These are phyloP conservation scores for Agapetus fuscipes DNA, from an alignment of 2,888 invertebrate genomes.

Conservation along the genomic window DNA sequence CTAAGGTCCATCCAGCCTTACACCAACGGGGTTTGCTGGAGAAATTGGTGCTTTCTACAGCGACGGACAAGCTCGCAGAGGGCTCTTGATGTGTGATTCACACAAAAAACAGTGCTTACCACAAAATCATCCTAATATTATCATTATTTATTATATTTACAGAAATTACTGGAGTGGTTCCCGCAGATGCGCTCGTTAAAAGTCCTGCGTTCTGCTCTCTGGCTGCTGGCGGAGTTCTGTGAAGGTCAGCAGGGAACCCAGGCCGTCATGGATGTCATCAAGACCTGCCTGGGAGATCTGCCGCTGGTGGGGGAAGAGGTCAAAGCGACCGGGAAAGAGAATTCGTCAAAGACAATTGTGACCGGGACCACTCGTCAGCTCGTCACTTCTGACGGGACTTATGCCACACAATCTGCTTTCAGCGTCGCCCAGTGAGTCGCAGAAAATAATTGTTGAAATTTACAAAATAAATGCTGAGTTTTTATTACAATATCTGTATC, in stretches of 20 bases:
- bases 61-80: too few species aligned
- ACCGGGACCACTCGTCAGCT: constrained; percentile 48
- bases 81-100: too few species aligned
- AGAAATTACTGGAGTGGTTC: constrained; percentile 71
- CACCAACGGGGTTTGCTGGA: too few species aligned
- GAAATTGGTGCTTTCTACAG: too few species aligned
- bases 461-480: background rate
- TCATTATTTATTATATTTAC: constrained; percentile 15
- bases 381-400: constrained; percentile 98
- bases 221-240: constrained; percentile 97
- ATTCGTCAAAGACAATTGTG: constrained; percentile 33
- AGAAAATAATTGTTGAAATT: too few species aligned
- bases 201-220: constrained; percentile 87
- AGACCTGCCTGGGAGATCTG: constrained; percentile 30
- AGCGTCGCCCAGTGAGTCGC: constrained; percentile 62
- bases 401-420: constrained; percentile 97
- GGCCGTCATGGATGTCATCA: constrained; percentile 68
- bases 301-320: constrained; percentile 25
- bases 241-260: constrained; percentile 66
- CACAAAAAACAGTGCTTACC: too few species aligned
- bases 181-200: constrained; percentile 81
- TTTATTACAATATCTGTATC: background rate
- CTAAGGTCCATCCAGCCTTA: too few species aligned
- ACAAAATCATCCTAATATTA: too few species aligned
- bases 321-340: constrained; percentile 50